These are phyloP conservation scores for Serilophus lunatus DNA, from an alignment of 2,113 vertebrate genomes.

Conservation along the genomic window DNA sequence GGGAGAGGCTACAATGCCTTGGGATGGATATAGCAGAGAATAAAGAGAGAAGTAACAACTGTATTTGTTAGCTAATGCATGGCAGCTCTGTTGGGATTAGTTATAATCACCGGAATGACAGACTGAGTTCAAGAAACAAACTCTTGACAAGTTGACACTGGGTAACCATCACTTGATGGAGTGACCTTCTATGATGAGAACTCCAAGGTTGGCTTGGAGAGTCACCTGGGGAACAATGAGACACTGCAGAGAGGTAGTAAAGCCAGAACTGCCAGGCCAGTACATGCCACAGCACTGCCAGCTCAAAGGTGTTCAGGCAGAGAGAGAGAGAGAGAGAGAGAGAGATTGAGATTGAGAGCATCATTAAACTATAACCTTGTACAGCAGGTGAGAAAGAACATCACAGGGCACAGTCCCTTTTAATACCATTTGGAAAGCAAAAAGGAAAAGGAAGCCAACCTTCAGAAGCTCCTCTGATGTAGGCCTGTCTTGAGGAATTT, in stretches of 20 bases:
- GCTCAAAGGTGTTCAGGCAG: neutral
- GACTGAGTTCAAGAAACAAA: neutral
- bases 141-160: neutral
- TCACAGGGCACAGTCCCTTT: neutral
- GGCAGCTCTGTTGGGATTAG: neutral
- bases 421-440: neutral
- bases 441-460: constrained; percentile 73
- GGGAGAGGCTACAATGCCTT: neutral
- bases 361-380: neutral
- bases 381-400: neutral
- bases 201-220: neutral
- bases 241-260: neutral
- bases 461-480: constrained; percentile 98
- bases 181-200: neutral
- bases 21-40: neutral
- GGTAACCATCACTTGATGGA: neutral
- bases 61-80: neutral
- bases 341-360: too few relatives aligned
- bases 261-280: neutral
- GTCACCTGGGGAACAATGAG: neutral
- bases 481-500: constrained; percentile 96
- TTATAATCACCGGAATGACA: neutral
- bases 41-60: neutral
- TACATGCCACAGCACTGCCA: neutral
- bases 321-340: too few relatives aligned